Percentiles rank a stretch among this genome's conserved stretches.
These are phyloP conservation scores for Aphaenogaster ashmeadi DNA, from an alignment of 1,140 invertebrate genomes.

Conservation along the genomic window DNA sequence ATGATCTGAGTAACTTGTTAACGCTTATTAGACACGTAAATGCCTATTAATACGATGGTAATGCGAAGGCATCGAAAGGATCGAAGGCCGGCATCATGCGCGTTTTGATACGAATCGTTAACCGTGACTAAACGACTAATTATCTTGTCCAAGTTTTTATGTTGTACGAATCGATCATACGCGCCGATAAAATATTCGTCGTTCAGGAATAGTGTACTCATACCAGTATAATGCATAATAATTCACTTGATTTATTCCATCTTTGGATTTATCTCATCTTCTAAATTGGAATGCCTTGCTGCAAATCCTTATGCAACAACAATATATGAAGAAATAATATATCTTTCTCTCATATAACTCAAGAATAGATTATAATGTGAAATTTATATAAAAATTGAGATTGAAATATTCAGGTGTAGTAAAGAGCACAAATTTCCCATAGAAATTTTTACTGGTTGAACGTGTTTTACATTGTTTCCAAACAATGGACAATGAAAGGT, in stretches of 20 bases:
- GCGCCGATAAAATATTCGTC: conserved; percentile 49
- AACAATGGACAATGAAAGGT: neutral
- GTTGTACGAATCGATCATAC: conserved; percentile 54
- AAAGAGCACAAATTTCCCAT: neutral
- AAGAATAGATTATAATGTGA: neutral
- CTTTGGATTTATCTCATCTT: conserved; percentile 46
- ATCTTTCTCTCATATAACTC: neutral
- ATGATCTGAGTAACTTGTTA: conserved; percentile 60
- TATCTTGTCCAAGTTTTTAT: conserved; percentile 62
- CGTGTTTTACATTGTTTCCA: neutral
- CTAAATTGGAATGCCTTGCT: conserved; percentile 37
- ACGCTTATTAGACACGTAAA: conserved; percentile 64
- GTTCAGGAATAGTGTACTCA: conserved; percentile 9
- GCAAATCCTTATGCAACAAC: conserved; percentile 20
- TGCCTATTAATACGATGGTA: conserved; percentile 61
- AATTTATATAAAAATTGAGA: neutral
- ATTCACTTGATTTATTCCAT: conserved; percentile 49
- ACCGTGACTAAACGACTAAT: conserved; percentile 63
- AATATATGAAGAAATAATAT: neutral
- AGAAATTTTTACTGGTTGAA: neutral
- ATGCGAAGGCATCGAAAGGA: conserved; percentile 57
- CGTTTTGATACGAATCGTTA: conserved; percentile 66
- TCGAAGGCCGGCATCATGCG: conserved; percentile 56
- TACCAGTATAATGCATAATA: conserved; percentile 27
- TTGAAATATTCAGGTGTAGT: neutral